A percentile compares a stretch with the other conserved stretches of the same genome.
phyloP scores from a whole-genome alignment of 1,140 invertebrate species.

The Chlorops oryzae region DNA sequence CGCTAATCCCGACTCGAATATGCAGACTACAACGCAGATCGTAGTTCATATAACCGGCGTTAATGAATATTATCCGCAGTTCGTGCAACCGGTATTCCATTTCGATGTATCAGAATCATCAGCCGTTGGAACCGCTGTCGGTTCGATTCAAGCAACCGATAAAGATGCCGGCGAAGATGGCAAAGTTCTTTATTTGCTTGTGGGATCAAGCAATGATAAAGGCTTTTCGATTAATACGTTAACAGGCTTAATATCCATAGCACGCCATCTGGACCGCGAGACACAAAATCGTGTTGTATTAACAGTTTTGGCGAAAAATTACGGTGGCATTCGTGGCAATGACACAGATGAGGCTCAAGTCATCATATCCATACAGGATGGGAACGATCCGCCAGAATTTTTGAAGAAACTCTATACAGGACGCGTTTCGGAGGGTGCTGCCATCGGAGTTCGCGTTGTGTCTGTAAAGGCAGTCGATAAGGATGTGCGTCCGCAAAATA shows the following conservation, averaged over 20 bases:
- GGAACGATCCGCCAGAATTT: conserved; percentile 93
- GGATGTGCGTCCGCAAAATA: conserved; percentile 84
- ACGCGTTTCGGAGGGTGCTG: conserved; percentile 69
- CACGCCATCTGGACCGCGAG: conserved; percentile 78
- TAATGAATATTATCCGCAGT: conserved; percentile 90
- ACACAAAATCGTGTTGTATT: conserved; percentile 84
- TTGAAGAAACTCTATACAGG: conserved; percentile 67
- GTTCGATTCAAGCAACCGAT: conserved; percentile 82
- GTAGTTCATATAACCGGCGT: conserved; percentile 76
- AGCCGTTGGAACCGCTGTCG: conserved; percentile 77
- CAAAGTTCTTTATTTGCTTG: conserved; percentile 83
- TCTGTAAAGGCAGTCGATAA: conserved; percentile 83
- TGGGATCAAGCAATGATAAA: conserved; percentile 86
- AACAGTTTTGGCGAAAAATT: conserved; percentile 91
- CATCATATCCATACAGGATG: conserved; percentile 87
- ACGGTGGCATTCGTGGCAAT: conserved; percentile 84
- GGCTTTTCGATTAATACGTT: conserved; percentile 83
- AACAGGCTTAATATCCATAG: conserved; percentile 77
- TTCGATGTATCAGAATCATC: conserved; percentile 92
- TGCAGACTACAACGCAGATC: conserved; percentile 68
- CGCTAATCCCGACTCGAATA: conserved; percentile 76
- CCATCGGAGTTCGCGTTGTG: conserved; percentile 64
- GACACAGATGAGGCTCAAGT: conserved; percentile 93
- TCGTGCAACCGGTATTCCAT: conserved; percentile 84
- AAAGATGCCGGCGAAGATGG: conserved; percentile 89